A percentile compares a stretch with the other conserved stretches of the same genome.
Conservation (phyloP, 2,113 vertebrate genomes). For the Syngnathus floridae region DNA sequence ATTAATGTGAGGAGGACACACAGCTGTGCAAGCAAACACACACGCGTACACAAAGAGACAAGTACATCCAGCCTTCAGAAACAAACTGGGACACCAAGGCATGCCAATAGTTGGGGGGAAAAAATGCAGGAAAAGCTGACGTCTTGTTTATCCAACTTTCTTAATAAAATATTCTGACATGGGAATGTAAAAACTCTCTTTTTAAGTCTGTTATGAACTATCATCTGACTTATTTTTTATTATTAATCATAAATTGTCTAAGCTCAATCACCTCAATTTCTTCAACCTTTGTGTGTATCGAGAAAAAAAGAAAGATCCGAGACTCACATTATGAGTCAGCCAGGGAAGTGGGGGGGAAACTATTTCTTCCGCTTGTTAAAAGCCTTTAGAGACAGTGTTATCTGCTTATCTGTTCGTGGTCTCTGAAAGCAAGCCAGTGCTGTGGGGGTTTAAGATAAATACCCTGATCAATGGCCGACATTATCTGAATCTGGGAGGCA, state of each 20-base stretch:
- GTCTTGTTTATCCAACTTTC: conserved; percentile 26
- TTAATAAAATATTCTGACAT: conserved; percentile 45
- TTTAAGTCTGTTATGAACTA: neutral
- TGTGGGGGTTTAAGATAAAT: conserved; percentile 59
- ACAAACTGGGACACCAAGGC: conserved; percentile 64
- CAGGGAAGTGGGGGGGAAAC: conserved; percentile 18
- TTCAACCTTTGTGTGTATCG: conserved; percentile 12
- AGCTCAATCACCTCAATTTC: too few species aligned
- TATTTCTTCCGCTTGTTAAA: conserved; percentile 57
- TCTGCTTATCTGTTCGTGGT: conserved; percentile 51
- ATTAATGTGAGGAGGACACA: conserved; percentile 67
- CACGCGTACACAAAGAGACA: conserved; percentile 27
- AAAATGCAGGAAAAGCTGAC: conserved; percentile 48
- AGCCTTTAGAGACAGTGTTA: conserved; percentile 58
- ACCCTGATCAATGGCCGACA: conserved; percentile 61
- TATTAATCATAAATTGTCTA: neutral
- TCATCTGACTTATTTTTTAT: conserved; percentile 18
- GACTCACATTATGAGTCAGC: conserved; percentile 43
- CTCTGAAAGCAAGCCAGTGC: conserved; percentile 51
- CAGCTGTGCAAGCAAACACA: conserved; percentile 35
- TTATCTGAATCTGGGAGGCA: conserved; percentile 67
- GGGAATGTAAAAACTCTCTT: neutral
- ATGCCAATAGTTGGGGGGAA: conserved; percentile 48
- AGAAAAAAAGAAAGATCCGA: conserved; percentile 40
- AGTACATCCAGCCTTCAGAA: conserved; percentile 37